Conservation (phyloP, 30 jellyfish, hydroid and myxozoan genomes). For the Aurelia sp. region DNA sequence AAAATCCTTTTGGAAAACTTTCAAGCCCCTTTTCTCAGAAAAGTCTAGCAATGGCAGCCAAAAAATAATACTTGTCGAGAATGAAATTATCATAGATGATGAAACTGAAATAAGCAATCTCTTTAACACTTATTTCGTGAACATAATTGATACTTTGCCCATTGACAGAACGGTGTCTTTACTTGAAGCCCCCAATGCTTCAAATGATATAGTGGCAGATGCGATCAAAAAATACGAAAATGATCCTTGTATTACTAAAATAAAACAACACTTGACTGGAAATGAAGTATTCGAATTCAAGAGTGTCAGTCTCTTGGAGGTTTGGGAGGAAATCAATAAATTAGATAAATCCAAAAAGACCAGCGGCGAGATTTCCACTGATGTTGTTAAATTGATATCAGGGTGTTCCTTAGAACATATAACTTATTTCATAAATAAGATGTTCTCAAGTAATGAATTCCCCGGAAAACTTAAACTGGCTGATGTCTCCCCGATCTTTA, state of each 20-base stretch:
- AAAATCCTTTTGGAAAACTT: conserved; percentile 14
- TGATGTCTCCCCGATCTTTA: conserved; percentile 5
- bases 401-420: background rate
- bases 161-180: background rate
- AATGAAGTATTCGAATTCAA: background rate
- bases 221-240: background rate
- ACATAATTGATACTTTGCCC: conserved; percentile 16
- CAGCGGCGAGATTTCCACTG: background rate
- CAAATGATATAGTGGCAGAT: background rate
- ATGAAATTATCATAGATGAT: conserved; percentile 1
- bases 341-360: background rate
- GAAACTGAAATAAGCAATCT: conserved; percentile 2
- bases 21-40: conserved; percentile 21
- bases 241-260: background rate
- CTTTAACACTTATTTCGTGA: conserved; percentile 15
- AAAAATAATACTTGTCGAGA: no score
- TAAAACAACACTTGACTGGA: background rate
- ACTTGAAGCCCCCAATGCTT: background rate
- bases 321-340: background rate
- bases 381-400: background rate
- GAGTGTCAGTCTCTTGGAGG: background rate
- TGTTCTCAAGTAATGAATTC: background rate
- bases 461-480: background rate
- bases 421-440: background rate
- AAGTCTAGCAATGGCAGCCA: no score